These are phyloP conservation scores for Lottia gigantea DNA, from an alignment of 2,888 invertebrate species.

Conservation along the genomic window DNA sequence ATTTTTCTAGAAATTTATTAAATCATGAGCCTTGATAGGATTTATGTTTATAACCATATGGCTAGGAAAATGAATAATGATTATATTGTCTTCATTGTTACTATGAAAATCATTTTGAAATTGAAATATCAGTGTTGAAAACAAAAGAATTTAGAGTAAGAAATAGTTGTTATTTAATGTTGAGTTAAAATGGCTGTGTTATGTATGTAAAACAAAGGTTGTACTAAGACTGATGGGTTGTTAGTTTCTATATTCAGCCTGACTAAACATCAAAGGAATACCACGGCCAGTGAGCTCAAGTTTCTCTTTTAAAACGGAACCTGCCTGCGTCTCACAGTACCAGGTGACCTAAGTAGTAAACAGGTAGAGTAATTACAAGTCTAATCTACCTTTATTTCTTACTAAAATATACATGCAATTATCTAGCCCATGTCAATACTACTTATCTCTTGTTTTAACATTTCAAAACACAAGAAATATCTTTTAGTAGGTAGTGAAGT, in stretches of 20 bases:
- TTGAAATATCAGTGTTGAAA: too few relatives aligned
- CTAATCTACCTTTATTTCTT: conserved; percentile 5
- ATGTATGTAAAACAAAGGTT: conserved; percentile 7
- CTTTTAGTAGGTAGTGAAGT: too few relatives aligned
- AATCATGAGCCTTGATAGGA: neutral
- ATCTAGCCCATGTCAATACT: too few relatives aligned
- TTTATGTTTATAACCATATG: too few relatives aligned
- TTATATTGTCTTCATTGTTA: too few relatives aligned
- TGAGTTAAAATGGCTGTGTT: neutral
- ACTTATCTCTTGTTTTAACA: too few relatives aligned
- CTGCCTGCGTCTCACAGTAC: conserved; percentile 11
- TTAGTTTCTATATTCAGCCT: conserved; percentile 8
- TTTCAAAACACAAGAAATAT: too few relatives aligned
- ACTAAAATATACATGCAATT: neutral
- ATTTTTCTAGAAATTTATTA: neutral
- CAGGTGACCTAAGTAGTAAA: conserved; percentile 7
- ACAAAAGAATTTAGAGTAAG: neutral
- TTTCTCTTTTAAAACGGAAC: conserved; percentile 8
- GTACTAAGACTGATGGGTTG: conserved; percentile 8
- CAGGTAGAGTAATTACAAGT: conserved; percentile 7
- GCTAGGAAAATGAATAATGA: too few relatives aligned
- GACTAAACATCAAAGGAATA: conserved; percentile 9
- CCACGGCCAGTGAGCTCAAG: conserved; percentile 9
- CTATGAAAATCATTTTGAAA: too few relatives aligned
- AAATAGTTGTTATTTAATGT: conserved; percentile 2